phyloP scores from a whole-genome alignment of 2,113 vertebrate genomes.

The Thamnophis sirtalis region DNA sequence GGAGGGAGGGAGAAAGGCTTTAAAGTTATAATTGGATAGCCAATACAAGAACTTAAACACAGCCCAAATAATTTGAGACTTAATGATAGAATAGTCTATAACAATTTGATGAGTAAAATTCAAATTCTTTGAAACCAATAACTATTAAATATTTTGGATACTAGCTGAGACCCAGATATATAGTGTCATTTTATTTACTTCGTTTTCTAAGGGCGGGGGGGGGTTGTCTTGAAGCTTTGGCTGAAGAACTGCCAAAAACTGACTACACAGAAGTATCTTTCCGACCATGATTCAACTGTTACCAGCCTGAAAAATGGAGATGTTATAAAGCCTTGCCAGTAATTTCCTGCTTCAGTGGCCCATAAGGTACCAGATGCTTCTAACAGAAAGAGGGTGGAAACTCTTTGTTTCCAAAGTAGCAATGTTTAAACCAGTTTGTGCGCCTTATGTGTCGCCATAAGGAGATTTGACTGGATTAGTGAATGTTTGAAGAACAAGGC shows the following conservation, averaged over 20 bases:
- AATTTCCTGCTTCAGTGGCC: background rate
- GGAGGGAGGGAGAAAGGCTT: conserved; percentile 9
- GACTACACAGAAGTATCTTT: background rate
- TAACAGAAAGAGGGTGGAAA: background rate
- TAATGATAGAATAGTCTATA: conserved; percentile 31
- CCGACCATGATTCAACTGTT: background rate
- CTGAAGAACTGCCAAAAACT: background rate
- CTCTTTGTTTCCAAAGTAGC: background rate
- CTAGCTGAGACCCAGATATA: background rate
- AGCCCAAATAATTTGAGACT: conserved; percentile 39
- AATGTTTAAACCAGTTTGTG: background rate
- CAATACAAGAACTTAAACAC: conserved; percentile 56
- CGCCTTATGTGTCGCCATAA: background rate
- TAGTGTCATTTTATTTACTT: background rate
- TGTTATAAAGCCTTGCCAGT: background rate
- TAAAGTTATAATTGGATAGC: conserved; percentile 51
- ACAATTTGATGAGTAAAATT: conserved; percentile 15
- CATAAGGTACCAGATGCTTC: background rate
- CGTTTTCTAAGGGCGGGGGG: background rate
- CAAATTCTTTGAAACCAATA: background rate
- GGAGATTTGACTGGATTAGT: background rate
- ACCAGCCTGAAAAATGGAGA: background rate
- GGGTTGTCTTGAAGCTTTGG: background rate
- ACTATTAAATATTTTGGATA: background rate
- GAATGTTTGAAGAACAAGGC: background rate